Percentiles rank a stretch among this genome's conserved stretches.
These are phyloP conservation scores for Drosophila punjabiensis DNA, from an alignment of 1,140 invertebrate species.

Conservation along the genomic window DNA sequence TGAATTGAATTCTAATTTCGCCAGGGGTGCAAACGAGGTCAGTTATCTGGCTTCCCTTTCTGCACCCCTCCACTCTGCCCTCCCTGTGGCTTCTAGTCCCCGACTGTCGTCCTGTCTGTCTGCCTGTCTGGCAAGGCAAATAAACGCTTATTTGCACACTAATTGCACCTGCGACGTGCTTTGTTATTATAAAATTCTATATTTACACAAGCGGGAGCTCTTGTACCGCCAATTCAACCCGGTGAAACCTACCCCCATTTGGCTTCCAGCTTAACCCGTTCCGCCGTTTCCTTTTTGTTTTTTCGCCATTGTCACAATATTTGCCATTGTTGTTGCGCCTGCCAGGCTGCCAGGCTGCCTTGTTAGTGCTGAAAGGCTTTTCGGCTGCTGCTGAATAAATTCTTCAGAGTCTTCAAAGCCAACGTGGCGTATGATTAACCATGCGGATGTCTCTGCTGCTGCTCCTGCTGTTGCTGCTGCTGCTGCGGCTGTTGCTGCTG, in stretches of 20 bases:
- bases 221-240: constrained; percentile 26
- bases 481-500: constrained; percentile 28
- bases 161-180: constrained; percentile 83
- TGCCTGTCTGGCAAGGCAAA: constrained; percentile 58
- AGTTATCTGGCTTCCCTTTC: constrained; percentile 20
- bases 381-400: constrained; percentile 60
- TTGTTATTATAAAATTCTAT: constrained; percentile 84
- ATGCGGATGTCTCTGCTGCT: constrained; percentile 56
- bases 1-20: constrained; percentile 74
- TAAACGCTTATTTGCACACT: constrained; percentile 84
- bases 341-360: constrained; percentile 4
- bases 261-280: neutral
- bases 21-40: constrained; percentile 56
- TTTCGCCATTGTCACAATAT: constrained; percentile 74
- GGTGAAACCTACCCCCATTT: constrained; percentile 5
- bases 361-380: constrained; percentile 74
- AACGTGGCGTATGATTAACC: constrained; percentile 79
- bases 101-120: constrained; percentile 9
- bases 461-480: constrained; percentile 32
- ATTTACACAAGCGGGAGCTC: constrained; percentile 68
- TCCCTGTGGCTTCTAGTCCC: neutral
- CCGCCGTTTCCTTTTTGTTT: constrained; percentile 2
- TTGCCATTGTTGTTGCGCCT: constrained; percentile 58
- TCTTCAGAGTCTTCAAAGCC: constrained; percentile 49
- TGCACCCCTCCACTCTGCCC: neutral